These are phyloP conservation scores for Argya squamiceps DNA, from an alignment of 2,797 vertebrate genomes.

Conservation along the genomic window DNA sequence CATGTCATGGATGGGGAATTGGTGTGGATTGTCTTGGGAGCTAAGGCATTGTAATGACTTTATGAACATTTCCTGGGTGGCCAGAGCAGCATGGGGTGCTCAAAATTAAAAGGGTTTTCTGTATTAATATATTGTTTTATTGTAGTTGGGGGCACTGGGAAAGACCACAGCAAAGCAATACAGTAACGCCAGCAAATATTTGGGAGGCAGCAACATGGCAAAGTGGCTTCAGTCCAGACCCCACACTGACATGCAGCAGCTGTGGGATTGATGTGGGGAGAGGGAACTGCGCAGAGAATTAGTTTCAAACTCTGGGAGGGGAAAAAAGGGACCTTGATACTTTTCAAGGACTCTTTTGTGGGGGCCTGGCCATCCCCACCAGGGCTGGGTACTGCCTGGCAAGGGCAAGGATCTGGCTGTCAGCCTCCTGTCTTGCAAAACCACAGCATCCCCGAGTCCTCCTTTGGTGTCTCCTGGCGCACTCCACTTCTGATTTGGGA, in stretches of 20 bases:
- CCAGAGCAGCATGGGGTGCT: neutral
- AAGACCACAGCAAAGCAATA: constrained; percentile 6
- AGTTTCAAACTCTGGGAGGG: neutral
- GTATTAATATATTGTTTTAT: neutral
- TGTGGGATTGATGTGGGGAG: neutral
- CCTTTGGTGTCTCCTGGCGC: neutral
- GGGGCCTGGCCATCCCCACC: fast-evolving
- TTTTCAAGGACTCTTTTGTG: neutral
- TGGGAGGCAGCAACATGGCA: neutral
- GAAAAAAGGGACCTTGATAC: fast-evolving
- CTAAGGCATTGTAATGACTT: neutral
- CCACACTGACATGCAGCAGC: neutral
- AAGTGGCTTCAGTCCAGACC: neutral
- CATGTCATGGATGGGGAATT: neutral
- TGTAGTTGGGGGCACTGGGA: neutral
- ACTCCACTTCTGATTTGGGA: neutral
- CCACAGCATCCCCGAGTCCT: neutral
- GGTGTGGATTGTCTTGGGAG: neutral
- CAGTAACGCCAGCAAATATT: neutral
- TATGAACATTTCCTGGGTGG: neutral
- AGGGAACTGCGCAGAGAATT: fast-evolving
- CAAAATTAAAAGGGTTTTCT: neutral
- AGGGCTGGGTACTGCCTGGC: fast-evolving
- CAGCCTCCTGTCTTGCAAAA: neutral
- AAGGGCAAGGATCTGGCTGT: fast-evolving